phyloP scores from a whole-genome alignment of 1,140 invertebrate species.

The Drosophila quadrilineata region DNA sequence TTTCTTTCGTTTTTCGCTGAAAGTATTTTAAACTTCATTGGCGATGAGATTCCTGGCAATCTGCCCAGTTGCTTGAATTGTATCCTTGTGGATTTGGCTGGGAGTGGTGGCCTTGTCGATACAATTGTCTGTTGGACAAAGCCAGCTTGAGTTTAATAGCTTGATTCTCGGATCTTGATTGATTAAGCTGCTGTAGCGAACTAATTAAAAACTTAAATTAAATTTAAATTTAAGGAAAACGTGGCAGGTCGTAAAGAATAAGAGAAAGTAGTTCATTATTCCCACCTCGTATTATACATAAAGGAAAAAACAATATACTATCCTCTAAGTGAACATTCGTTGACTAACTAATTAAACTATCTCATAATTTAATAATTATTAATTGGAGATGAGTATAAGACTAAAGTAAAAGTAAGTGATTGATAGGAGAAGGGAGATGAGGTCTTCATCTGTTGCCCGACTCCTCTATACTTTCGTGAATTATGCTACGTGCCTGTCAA shows the following conservation, averaged over 20 bases:
- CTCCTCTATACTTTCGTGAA: conserved; percentile 54
- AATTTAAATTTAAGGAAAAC: no score
- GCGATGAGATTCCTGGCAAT: conserved; percentile 37
- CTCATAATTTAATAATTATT: no score
- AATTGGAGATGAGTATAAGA: no score
- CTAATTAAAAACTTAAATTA: conserved; percentile 78
- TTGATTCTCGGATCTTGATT: conserved; percentile 57
- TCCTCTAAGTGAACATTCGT: no score
- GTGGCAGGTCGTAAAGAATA: no score
- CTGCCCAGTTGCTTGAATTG: conserved; percentile 24
- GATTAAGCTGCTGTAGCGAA: conserved; percentile 65
- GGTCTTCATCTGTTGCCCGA: conserved; percentile 30
- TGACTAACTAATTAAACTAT: no score
- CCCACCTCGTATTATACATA: conserved; percentile 45
- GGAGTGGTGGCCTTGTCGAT: conserved; percentile 32
- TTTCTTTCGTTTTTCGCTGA: conserved; percentile 29
- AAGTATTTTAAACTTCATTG: conserved; percentile 52
- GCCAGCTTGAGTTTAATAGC: conserved; percentile 41
- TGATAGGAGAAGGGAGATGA: not conserved
- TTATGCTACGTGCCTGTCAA: conserved; percentile 62
- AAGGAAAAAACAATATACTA: no score
- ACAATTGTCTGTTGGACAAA: conserved; percentile 57
- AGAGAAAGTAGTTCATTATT: conserved; percentile 56
- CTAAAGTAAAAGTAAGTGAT: conserved; percentile 7
- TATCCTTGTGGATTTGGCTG: not conserved